Conservation (phyloP, 2,113 vertebrate species). For the Dipodomys stephensi region DNA sequence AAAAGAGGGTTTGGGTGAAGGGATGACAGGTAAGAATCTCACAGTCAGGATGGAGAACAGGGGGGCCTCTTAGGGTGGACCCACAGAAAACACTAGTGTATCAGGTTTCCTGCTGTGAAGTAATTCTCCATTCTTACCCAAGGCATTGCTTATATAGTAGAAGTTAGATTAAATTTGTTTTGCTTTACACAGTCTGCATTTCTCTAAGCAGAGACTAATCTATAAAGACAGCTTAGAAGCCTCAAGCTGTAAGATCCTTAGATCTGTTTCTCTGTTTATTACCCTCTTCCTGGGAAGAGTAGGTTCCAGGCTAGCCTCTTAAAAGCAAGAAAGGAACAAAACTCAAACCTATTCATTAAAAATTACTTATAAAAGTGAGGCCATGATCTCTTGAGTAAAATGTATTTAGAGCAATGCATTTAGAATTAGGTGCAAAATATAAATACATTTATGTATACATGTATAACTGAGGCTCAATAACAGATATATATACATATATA, state of each 20-base stretch:
- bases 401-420: background rate
- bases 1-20: background rate
- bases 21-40: background rate
- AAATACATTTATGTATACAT: background rate
- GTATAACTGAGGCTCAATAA: background rate
- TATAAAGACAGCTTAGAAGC: background rate
- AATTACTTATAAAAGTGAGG: background rate
- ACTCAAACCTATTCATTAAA: background rate
- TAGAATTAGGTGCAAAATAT: background rate
- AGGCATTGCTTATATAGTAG: background rate
- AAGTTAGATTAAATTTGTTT: background rate
- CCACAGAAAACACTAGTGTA: background rate
- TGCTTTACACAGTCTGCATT: background rate
- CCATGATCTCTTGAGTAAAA: conserved; percentile 12
- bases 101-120: background rate
- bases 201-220: conserved; percentile 10
- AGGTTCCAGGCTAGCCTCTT: background rate
- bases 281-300: conserved; percentile 6
- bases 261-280: background rate
- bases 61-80: background rate
- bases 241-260: background rate
- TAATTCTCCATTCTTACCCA: background rate
- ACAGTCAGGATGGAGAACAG: background rate
- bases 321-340: background rate
- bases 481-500: no score